Evolutionary conservation across 1,140 invertebrate genomes (phyloP).

Genomic region (Stenopsyche tienmushanensis): DNA sequence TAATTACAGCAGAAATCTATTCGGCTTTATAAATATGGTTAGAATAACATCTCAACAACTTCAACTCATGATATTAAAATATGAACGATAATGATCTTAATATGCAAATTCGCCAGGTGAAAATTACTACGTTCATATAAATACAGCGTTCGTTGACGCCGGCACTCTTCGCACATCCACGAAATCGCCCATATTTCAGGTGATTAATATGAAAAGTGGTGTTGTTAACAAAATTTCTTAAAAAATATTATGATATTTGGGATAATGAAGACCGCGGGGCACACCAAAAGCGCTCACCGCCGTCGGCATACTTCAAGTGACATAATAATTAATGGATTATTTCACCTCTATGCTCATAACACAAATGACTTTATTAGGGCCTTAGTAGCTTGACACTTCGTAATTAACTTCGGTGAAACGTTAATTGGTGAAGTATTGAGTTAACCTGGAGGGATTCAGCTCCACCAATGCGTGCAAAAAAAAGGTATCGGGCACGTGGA

Average conservation of each 20-base stretch:
- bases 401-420: constrained; percentile 36
- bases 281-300: background rate
- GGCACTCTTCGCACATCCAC: no score
- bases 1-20: no score
- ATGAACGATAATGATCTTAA: no score
- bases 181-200: background rate
- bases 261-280: background rate
- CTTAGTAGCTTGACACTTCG: constrained; percentile 30
- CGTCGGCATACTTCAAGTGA: background rate
- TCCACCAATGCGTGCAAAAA: background rate
- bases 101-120: no score
- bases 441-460: background rate
- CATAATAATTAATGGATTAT: constrained; percentile 31
- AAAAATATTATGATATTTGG: constrained; percentile 1
- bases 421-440: constrained; percentile 27
- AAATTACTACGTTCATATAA: background rate
- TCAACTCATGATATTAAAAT: no score
- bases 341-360: constrained; percentile 26
- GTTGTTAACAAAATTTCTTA: background rate
- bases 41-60: no score
- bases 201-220: background rate
- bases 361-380: constrained; percentile 40
- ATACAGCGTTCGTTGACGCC: background rate
- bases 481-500: constrained; percentile 26
- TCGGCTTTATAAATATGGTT: no score